Percentiles rank a stretch among this genome's conserved stretches.
phyloP scores from a whole-genome alignment of 2,888 invertebrate genomes.

The Apamea crenata region DNA sequence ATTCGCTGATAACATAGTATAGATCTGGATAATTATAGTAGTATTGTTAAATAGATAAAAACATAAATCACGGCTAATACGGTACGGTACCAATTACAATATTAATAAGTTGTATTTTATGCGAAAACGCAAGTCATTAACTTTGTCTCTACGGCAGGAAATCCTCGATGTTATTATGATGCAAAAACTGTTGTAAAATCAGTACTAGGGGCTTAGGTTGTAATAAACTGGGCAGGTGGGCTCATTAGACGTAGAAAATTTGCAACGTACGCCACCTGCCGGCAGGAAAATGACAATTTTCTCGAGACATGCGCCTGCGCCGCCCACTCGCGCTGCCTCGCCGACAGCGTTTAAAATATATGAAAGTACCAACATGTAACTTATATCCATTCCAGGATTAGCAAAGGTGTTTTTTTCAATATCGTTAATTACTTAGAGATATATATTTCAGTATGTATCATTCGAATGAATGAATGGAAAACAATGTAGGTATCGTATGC shows the following conservation, averaged over 20 bases:
- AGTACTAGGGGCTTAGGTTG: constrained; percentile 55
- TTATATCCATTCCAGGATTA: constrained; percentile 45
- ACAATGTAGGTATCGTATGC: not conserved
- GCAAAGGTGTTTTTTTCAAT: constrained; percentile 12
- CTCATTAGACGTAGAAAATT: constrained; percentile 82
- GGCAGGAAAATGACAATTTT: constrained; percentile 85
- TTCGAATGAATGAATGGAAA: constrained; percentile 25
- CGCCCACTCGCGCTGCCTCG: constrained; percentile 41
- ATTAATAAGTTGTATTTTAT: constrained; percentile 33
- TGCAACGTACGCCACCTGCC: constrained; percentile 77
- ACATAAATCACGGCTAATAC: constrained; percentile 24
- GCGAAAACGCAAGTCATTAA: constrained; percentile 37
- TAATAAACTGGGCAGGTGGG: constrained; percentile 69
- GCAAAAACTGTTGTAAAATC: constrained; percentile 78
- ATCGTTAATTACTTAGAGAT: not conserved
- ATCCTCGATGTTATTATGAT: constrained; percentile 71
- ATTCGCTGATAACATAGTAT: not conserved
- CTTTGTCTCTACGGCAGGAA: constrained; percentile 70
- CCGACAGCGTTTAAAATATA: constrained; percentile 56
- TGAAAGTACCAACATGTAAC: constrained; percentile 37
- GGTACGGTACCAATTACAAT: constrained; percentile 9
- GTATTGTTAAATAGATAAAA: constrained; percentile 5
- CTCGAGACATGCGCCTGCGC: constrained; percentile 68
- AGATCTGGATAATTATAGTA: not conserved
- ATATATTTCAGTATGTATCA: not conserved